These are phyloP conservation scores for Hylaea fasciaria DNA, from an alignment of 2,888 invertebrate species.

Conservation along the genomic window DNA sequence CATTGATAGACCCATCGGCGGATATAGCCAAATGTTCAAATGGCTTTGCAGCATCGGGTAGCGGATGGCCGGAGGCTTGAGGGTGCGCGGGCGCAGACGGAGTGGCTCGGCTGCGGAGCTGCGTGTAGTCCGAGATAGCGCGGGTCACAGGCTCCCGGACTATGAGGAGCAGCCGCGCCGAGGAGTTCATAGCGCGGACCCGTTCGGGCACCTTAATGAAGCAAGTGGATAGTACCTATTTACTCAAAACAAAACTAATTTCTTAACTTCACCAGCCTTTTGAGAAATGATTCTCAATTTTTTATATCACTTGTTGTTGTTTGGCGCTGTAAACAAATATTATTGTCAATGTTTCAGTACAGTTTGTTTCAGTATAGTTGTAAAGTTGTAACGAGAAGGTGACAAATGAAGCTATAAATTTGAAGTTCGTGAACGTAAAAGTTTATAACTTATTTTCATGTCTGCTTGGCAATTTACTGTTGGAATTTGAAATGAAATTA, in stretches of 20 bases:
- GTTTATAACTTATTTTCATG: not conserved
- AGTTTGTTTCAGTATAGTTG: not conserved
- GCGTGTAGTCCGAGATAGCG: slow-evolving; percentile 98
- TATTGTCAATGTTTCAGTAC: no score
- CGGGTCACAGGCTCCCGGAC: slow-evolving; percentile 98
- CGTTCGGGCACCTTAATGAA: slow-evolving; percentile 92
- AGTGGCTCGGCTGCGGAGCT: slow-evolving; percentile 93
- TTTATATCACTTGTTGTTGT: no score
- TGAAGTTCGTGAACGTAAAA: not conserved
- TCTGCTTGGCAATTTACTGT: not conserved
- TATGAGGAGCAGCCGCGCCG: slow-evolving; percentile 95
- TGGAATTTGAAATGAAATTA: not conserved
- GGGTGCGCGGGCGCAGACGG: slow-evolving; percentile 87
- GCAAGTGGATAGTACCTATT: no score
- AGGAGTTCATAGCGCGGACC: slow-evolving; percentile 96
- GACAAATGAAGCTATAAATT: not conserved
- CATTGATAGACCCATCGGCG: slow-evolving; percentile 93
- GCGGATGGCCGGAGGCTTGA: slow-evolving; percentile 64
- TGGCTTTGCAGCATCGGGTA: slow-evolving; percentile 81
- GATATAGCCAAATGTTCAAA: slow-evolving; percentile 93
- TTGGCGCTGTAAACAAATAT: no score
- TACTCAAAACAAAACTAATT: no score
- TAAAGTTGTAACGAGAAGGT: not conserved
- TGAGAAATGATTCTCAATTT: no score
- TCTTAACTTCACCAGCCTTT: no score